Evolutionary conservation across 1,140 invertebrate genomes (phyloP).

Genomic region (Dreissena polymorpha): DNA sequence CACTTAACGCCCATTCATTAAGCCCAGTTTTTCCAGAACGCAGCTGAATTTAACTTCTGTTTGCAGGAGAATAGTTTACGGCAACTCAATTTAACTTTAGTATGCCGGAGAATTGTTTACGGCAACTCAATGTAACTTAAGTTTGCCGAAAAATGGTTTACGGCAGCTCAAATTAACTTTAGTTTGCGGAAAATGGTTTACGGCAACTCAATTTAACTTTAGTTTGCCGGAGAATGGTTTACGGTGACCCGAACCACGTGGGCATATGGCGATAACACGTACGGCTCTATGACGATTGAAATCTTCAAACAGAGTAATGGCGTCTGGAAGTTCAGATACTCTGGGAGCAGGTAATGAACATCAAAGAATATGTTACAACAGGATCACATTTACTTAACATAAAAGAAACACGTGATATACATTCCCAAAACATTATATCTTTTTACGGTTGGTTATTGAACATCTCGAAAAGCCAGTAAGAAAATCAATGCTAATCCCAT

Average conservation of each 20-base stretch:
- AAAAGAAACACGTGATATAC: no score
- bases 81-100: no score
- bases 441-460: no score
- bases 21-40: no score
- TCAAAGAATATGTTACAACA: not conserved
- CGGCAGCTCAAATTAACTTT: no score
- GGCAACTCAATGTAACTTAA: conserved; percentile 5
- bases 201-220: not conserved
- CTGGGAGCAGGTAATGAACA: not conserved
- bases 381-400: no score
- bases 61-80: no score
- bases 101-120: conserved; percentile 37
- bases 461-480: no score
- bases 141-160: conserved; percentile 39
- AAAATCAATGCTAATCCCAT: no score
- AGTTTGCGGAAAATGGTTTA: conserved; percentile 45
- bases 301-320: conserved; percentile 6
- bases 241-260: conserved; percentile 24
- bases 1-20: no score
- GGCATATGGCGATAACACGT: conserved; percentile 20
- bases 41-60: no score
- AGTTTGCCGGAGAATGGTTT: conserved; percentile 43
- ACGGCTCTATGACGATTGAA: conserved; percentile 21
- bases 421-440: no score
- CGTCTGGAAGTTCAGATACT: conserved; percentile 6